Conservation (phyloP, 2,797 vertebrate species). For the Acrocephalus scirpaceus region DNA sequence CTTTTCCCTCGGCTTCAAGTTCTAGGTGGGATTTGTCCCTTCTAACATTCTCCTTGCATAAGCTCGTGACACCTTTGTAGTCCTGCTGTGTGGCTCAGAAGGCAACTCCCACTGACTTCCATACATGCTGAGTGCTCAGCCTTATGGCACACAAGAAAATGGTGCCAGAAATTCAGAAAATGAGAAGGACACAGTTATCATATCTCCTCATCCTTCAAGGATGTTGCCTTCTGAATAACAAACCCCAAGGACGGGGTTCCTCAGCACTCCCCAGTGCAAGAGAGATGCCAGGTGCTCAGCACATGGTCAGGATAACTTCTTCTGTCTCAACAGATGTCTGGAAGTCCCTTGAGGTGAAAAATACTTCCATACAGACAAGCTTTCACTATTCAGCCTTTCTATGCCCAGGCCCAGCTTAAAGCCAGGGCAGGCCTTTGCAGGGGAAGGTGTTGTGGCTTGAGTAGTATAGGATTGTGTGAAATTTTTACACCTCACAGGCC, state of each 20-base stretch:
- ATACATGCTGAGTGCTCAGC: not conserved
- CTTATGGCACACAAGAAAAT: not conserved
- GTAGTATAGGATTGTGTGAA: accelerated
- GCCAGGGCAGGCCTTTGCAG: not conserved
- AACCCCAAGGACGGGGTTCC: not conserved
- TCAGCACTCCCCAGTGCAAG: not conserved
- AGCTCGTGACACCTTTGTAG: not conserved
- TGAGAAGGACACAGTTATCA: not conserved
- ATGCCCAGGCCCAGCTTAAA: not conserved
- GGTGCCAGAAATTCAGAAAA: not conserved
- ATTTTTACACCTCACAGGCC: not conserved
- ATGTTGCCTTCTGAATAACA: not conserved
- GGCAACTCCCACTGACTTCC: not conserved
- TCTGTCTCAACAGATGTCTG: not conserved
- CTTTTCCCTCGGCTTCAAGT: accelerated
- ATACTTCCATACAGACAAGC: not conserved
- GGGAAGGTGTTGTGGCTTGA: not conserved
- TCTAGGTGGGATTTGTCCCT: not conserved
- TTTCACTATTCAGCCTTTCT: not conserved
- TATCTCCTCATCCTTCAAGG: not conserved
- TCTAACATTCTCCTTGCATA: not conserved
- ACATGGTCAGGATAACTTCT: not conserved
- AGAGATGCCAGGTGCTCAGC: not conserved
- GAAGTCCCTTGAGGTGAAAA: not conserved
- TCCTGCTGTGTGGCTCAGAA: not conserved